phyloP scores from a whole-genome alignment of 2,888 invertebrate species.

The Pristionchus arcanus region DNA sequence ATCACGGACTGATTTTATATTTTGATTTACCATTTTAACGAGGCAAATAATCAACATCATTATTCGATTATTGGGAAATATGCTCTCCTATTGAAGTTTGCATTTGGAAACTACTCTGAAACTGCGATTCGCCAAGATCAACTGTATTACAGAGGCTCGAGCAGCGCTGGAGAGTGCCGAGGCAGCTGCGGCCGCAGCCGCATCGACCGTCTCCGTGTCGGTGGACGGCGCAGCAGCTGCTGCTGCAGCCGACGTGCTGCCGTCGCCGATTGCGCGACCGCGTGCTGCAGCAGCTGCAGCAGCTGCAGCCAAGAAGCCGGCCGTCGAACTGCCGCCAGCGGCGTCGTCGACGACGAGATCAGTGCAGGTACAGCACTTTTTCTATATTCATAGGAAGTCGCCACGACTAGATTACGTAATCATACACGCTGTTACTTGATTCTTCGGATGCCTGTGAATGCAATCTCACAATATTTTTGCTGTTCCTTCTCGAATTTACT shows the following conservation, averaged over 20 bases:
- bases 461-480: background rate
- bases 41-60: too few species aligned
- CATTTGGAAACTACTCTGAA: too few species aligned
- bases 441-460: too few species aligned
- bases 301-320: constrained; percentile 46
- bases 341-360: background rate
- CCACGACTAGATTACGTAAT: too few species aligned
- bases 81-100: background rate
- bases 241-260: constrained; percentile 57
- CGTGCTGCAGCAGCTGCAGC: constrained; percentile 60
- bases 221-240: constrained; percentile 54
- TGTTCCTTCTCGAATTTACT: background rate
- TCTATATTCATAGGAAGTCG: too few species aligned
- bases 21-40: too few species aligned
- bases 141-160: background rate
- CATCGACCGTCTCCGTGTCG: background rate
- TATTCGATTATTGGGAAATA: too few species aligned
- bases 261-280: constrained; percentile 71
- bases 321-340: constrained; percentile 7
- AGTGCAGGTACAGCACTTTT: background rate
- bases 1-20: background rate
- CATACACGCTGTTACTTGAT: too few species aligned
- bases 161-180: constrained; percentile 32
- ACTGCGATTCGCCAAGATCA: background rate
- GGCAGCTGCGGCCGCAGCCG: constrained; percentile 17